Evolutionary conservation across 1,140 invertebrate species (phyloP), one percentile per base, ranked within the genome.

Genomic region (Chrysomallon squamiferum): DNA sequence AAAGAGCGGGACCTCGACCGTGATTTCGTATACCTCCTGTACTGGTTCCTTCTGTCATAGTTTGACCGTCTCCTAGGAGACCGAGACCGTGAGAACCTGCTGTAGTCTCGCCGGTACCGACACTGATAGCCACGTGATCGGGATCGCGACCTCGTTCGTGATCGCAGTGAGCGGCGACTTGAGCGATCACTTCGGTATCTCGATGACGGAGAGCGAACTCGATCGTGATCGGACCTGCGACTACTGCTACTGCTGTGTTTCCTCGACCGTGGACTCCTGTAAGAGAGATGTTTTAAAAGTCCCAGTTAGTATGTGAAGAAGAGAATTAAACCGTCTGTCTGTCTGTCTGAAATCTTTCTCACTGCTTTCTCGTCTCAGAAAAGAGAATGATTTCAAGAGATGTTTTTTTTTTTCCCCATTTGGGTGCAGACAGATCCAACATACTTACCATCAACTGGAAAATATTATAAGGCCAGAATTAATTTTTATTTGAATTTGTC

Each of bases 1-100:
- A 50, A 57, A 33, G 69, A 65, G 32, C 68, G 62, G 58, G 77
- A 79, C 65, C 72, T 78, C 66, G 72, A 74, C 52, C 65, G 69
- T 38, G 72, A 84, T 61, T 56, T 59, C 65, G 50, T 25, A n/a
- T 65, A 50, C 30, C 54, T 41, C 25, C 56, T 29, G 43, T 52
- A 63, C 20, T 47, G 38, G 43, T 59, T 13, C 33, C 35, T 38
- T 15, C 35, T 38, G 15, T 38, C 35, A 15, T 38, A 38, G 35
- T 38, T 38, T 5, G 6, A 7, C 35, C 35, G 5, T 15, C 35
- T 7, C 15, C 35, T 38, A 15, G 35, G 35, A 45, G 65, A 60
- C 15, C 38, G 20, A 29, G 62, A 63, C 43, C 54, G 25, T 13
- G 25, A 27, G 32, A 43, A 41, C 52, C 61, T 60, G 38, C 56